Percentiles rank a stretch among this genome's conserved stretches.
phyloP scores from a whole-genome alignment of 1,140 invertebrate species.

The silkworm (Bombyx mori) region ASM3026992v2 NC_085111.1:10084001-10084500 shows the following conservation, averaged over 20 bases:
- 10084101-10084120: constrained; percentile 16
- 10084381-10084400: constrained; percentile 86
- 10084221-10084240: constrained; percentile 90
- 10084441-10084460: not conserved
- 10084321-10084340: constrained; percentile 98
- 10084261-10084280: constrained; percentile 99
- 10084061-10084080: not conserved
- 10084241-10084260: constrained; percentile 96
- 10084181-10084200: too few species aligned
- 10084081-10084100: not conserved
- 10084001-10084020: too few species aligned
- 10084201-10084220: too few species aligned
- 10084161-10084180: too few species aligned
- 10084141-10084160: not conserved
- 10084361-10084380: constrained; percentile 99
- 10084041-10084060: too few species aligned
- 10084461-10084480: too few species aligned
- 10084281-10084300: constrained; percentile 98
- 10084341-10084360: constrained; percentile 98
- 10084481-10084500: too few species aligned
- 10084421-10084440: not conserved
- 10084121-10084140: constrained; percentile 7
- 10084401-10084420: not conserved
- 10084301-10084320: constrained; percentile 94
- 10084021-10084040: too few species aligned